Percentiles rank a stretch among this genome's conserved stretches.
Evolutionary conservation across 2,113 vertebrate species (phyloP).

Genomic region (Noturus placidus): DNA sequence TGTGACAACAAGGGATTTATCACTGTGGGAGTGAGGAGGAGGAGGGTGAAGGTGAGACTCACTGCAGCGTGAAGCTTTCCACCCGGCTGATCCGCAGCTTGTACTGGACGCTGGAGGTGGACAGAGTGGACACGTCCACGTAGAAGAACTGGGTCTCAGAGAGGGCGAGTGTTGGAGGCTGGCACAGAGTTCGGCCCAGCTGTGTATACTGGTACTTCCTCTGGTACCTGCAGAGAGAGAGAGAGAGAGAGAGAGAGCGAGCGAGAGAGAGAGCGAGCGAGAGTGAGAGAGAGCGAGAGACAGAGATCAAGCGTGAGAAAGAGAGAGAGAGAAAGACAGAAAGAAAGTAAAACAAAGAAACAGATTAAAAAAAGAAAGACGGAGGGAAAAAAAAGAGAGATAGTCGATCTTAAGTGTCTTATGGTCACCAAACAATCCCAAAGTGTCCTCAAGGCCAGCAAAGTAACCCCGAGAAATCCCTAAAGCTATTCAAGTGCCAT

Average conservation of each 20-base stretch:
- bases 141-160: slow-evolving; percentile 89
- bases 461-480: neutral
- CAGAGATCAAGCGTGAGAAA: no score
- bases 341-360: no score
- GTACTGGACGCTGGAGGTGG: slow-evolving; percentile 78
- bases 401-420: neutral
- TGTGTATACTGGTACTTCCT: slow-evolving; percentile 92
- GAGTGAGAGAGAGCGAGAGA: neutral
- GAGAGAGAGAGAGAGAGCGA: neutral
- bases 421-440: neutral
- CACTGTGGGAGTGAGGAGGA: neutral
- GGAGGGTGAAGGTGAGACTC: slow-evolving; percentile 52
- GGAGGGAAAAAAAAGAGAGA: neutral
- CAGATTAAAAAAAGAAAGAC: no score
- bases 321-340: no score
- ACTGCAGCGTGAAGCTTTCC: slow-evolving; percentile 91
- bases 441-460: neutral
- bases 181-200: slow-evolving; percentile 90
- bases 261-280: neutral
- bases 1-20: neutral
- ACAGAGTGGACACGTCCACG: slow-evolving; percentile 91
- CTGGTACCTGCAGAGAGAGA: slow-evolving; percentile 77
- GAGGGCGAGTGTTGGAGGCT: slow-evolving; percentile 80
- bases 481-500: neutral
- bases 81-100: slow-evolving; percentile 85